Percentiles rank a stretch among this genome's conserved stretches.
Conservation (phyloP, 2,113 vertebrate species). For the Hylia prasina region DNA sequence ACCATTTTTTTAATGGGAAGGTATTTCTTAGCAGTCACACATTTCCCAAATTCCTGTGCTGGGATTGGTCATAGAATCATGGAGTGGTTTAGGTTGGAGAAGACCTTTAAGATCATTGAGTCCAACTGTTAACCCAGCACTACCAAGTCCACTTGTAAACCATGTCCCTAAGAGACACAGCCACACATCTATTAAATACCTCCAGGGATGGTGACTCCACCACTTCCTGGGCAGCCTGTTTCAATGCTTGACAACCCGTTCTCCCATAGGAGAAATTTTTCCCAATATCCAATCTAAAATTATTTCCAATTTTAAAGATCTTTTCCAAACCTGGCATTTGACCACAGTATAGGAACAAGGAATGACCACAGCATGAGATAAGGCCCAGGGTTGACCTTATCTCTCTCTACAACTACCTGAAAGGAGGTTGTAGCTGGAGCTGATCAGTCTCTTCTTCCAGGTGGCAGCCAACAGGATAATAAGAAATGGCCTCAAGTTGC, state of each 20-base stretch:
- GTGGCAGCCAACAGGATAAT: not conserved
- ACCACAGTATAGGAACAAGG: not conserved
- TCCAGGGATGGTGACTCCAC: not conserved
- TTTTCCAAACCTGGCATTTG: not conserved
- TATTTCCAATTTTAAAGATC: not conserved
- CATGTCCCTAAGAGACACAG: not conserved
- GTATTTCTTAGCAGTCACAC: not conserved
- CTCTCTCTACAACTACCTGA: not conserved
- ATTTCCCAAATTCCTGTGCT: not conserved
- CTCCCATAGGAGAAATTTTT: not conserved
- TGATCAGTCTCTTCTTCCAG: not conserved
- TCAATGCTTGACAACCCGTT: not conserved
- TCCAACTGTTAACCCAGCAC: not conserved
- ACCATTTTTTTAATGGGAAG: not conserved
- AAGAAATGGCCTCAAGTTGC: not conserved
- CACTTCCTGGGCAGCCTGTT: not conserved
- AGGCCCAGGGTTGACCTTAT: not conserved
- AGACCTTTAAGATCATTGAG: not conserved
- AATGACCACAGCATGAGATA: not conserved
- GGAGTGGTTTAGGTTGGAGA: not conserved
- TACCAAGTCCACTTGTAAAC: not conserved
- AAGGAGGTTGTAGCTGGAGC: not conserved
- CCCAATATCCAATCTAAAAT: not conserved
- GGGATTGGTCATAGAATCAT: not conserved
- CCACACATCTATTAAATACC: not conserved